Evolutionary conservation across 2,888 invertebrate species (phyloP).

Genomic region (Eristalinus aeneus): DNA sequence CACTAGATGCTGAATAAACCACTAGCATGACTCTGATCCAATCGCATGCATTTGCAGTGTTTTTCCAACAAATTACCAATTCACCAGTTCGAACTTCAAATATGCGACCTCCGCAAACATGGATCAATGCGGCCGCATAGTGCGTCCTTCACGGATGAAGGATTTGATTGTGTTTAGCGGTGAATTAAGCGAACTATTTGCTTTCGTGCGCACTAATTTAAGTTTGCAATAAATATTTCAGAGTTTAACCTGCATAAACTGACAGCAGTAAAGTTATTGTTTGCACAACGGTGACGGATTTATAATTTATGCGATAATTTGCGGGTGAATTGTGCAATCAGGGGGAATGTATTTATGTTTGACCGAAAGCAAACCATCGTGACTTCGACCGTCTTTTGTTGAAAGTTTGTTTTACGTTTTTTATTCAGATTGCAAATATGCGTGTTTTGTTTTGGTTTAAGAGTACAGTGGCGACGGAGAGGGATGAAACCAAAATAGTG

Average conservation of each 20-base stretch:
- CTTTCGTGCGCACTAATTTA: background rate
- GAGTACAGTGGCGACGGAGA: background rate
- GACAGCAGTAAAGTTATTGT: background rate
- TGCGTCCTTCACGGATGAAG: background rate
- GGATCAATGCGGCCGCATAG: background rate
- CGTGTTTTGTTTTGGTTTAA: no score
- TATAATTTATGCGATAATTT: background rate
- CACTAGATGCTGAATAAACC: background rate
- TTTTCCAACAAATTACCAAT: background rate
- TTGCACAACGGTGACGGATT: background rate
- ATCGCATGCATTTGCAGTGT: background rate
- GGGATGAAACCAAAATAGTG: background rate
- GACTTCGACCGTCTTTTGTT: background rate
- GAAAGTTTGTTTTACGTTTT: background rate
- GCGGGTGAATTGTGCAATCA: background rate
- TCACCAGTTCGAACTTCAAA: background rate
- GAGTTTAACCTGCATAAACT: background rate
- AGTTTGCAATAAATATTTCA: background rate
- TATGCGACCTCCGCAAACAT: background rate
- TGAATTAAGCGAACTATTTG: background rate
- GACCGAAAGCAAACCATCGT: constrained; percentile 44
- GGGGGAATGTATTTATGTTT: background rate
- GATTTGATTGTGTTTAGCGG: background rate
- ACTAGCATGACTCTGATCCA: background rate
- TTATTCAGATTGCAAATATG: no score